Conservation (phyloP, 2,888 invertebrate species). For the Himalopsyche tibetana region DNA sequence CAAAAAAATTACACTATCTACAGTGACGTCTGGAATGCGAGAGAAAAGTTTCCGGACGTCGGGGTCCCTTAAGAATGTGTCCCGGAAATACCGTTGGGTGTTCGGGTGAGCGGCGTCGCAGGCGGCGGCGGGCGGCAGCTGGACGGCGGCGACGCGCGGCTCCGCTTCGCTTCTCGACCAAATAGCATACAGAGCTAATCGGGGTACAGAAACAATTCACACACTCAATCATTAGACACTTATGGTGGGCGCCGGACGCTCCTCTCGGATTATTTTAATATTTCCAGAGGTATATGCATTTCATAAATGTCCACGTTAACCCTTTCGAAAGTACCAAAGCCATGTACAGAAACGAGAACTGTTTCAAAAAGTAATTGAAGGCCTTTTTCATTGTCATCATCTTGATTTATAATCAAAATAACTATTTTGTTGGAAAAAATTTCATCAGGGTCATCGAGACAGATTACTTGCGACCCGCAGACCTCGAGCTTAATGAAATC, state of each 20-base stretch:
- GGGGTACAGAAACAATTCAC: slow-evolving; percentile 78
- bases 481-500: too few relatives aligned
- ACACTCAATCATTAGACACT: slow-evolving; percentile 78
- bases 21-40: slow-evolving; percentile 41
- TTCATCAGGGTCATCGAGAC: too few relatives aligned
- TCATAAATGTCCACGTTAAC: slow-evolving; percentile 6
- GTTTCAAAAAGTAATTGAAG: too few relatives aligned
- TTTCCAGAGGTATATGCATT: slow-evolving; percentile 42
- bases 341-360: background rate
- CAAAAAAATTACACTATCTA: slow-evolving; percentile 43
- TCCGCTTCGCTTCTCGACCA: slow-evolving; percentile 68
- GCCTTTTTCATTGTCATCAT: too few relatives aligned
- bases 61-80: slow-evolving; percentile 60
- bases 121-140: slow-evolving; percentile 70
- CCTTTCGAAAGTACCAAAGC: slow-evolving; percentile 1
- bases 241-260: slow-evolving; percentile 59
- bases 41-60: slow-evolving; percentile 32
- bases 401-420: too few relatives aligned
- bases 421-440: background rate
- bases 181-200: slow-evolving; percentile 70
- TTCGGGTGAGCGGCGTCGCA: slow-evolving; percentile 68
- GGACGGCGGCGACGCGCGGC: slow-evolving; percentile 72
- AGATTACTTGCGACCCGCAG: too few relatives aligned
- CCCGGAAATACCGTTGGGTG: slow-evolving; percentile 68
- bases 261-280: slow-evolving; percentile 68